phyloP scores from a whole-genome alignment of 2,113 vertebrate species.

The Antechinus flavipes region DNA sequence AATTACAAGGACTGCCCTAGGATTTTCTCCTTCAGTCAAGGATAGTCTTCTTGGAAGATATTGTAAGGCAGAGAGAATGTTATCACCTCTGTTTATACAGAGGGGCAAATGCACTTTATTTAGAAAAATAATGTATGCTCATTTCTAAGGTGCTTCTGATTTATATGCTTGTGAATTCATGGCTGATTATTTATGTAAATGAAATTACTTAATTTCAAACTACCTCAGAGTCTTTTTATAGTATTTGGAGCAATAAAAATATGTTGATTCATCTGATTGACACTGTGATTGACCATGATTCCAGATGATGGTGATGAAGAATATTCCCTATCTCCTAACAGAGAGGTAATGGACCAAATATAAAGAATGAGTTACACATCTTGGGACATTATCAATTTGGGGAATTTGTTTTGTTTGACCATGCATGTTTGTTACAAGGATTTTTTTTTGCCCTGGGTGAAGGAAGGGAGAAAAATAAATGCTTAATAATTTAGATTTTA shows the following conservation, averaged over 20 bases:
- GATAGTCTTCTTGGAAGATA: neutral
- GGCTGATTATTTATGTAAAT: conserved; percentile 72
- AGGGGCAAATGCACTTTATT: conserved; percentile 13
- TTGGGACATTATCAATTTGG: neutral
- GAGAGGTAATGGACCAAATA: neutral
- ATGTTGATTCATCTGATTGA: neutral
- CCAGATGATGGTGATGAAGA: neutral
- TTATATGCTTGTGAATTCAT: conserved; percentile 62
- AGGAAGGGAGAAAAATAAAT: neutral
- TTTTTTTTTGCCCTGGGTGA: neutral
- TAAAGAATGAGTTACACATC: neutral
- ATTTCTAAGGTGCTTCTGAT: conserved; percentile 30
- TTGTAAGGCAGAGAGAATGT: neutral
- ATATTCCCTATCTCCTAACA: neutral
- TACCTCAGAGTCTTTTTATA: conserved; percentile 59
- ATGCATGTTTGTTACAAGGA: neutral
- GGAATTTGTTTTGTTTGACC: neutral
- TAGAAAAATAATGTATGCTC: conserved; percentile 57
- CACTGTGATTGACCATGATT: neutral
- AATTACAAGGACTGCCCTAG: neutral
- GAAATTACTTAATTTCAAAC: conserved; percentile 58
- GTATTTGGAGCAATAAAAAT: conserved; percentile 28
- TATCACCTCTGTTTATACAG: neutral
- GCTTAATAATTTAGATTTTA: neutral
- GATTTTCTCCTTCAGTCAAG: neutral